These are phyloP conservation scores for Saiga tatarica DNA, from an alignment of 2,113 vertebrate genomes.

Conservation along the genomic window DNA sequence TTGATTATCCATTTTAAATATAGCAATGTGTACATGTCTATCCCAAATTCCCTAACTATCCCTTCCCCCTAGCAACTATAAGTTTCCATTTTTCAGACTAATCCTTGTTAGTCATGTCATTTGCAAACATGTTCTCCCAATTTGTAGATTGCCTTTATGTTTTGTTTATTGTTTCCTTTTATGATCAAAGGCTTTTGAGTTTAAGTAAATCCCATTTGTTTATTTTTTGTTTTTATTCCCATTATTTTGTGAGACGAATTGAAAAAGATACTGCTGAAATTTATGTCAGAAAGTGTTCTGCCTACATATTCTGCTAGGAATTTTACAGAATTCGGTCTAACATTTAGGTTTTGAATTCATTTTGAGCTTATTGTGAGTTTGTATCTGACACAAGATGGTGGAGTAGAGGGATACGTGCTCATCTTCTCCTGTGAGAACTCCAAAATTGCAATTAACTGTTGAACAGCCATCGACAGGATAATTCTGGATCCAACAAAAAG, in stretches of 20 bases:
- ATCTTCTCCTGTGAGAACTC: neutral
- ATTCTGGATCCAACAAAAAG: neutral
- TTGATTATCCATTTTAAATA: neutral
- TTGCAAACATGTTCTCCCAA: too few relatives aligned
- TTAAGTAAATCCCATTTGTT: neutral
- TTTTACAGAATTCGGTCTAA: fast-evolving
- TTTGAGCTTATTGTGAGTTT: neutral
- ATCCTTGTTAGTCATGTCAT: too few relatives aligned
- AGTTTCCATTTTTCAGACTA: too few relatives aligned
- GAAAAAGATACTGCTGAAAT: neutral
- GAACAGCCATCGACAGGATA: neutral
- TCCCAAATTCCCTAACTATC: neutral
- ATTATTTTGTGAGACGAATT: neutral
- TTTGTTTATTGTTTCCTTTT: neutral
- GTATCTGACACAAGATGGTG: neutral
- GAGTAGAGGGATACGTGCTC: neutral
- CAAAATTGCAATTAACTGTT: neutral
- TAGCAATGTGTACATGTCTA: neutral
- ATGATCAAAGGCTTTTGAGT: neutral
- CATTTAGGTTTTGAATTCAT: neutral
- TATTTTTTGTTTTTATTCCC: neutral
- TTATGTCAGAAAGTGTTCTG: neutral
- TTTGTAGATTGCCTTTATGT: neutral
- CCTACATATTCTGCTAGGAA: neutral
- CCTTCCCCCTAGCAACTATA: neutral